These are phyloP conservation scores for Drosophila siamana DNA, from an alignment of 2,888 invertebrate genomes.

Conservation along the genomic window DNA sequence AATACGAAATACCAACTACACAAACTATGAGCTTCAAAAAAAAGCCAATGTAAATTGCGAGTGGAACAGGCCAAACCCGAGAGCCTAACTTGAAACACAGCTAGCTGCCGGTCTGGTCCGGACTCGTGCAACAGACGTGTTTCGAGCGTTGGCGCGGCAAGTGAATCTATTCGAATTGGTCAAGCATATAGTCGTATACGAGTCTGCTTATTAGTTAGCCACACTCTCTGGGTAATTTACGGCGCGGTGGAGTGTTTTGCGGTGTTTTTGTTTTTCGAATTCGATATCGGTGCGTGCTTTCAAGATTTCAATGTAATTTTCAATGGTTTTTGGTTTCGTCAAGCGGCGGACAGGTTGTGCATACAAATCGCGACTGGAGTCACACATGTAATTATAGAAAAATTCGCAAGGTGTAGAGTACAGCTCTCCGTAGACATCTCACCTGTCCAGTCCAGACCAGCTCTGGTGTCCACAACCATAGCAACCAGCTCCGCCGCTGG, in stretches of 20 bases:
- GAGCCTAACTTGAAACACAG: conserved; percentile 17
- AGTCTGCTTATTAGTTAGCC: conserved; percentile 7
- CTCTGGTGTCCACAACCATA: conserved; percentile 14
- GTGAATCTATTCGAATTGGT: conserved; percentile 44
- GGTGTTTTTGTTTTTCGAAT: conserved; percentile 7
- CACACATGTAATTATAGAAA: conserved; percentile 48
- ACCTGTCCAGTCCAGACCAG: background rate
- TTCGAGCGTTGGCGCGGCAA: conserved; percentile 54
- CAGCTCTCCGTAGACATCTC: conserved; percentile 4
- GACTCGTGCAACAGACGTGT: conserved; percentile 57
- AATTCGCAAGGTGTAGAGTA: conserved; percentile 25
- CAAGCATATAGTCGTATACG: conserved; percentile 5
- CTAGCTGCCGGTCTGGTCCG: conserved; percentile 15
- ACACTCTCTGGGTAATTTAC: conserved; percentile 26
- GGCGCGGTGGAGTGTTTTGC: conserved; percentile 3
- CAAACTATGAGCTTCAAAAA: background rate
- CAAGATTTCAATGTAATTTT: conserved; percentile 57
- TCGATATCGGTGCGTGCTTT: conserved; percentile 53
- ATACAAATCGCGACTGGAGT: conserved; percentile 59
- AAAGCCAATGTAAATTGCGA: conserved; percentile 11
- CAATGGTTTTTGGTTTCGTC: conserved; percentile 45
- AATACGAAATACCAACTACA: background rate
- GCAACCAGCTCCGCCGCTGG: conserved; percentile 1
- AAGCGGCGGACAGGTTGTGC: conserved; percentile 56
- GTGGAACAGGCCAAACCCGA: conserved; percentile 32